These are phyloP conservation scores for Drosophila azteca DNA, from an alignment of 1,140 invertebrate species.

Conservation along the genomic window DNA sequence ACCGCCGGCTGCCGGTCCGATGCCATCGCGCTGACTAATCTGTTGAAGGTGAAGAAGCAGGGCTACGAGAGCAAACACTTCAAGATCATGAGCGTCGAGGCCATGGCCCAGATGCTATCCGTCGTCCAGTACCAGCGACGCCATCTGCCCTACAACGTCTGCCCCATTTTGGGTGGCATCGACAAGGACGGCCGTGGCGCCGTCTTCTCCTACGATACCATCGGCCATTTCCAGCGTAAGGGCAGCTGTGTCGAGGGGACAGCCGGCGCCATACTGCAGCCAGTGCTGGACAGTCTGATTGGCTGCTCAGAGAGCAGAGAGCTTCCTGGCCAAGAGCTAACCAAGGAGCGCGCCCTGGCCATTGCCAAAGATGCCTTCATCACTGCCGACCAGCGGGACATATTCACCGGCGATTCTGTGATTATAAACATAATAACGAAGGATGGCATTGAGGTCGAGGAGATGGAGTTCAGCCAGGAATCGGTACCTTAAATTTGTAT, in stretches of 20 bases:
- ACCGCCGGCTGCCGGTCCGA: conserved; percentile 98
- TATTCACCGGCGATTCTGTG: conserved; percentile 83
- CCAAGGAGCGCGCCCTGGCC: conserved; percentile 91
- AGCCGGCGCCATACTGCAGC: conserved; percentile 91
- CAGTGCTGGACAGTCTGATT: conserved; percentile 95
- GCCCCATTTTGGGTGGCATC: conserved; percentile 96
- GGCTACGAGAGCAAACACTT: conserved; percentile 89
- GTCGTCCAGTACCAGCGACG: conserved; percentile 98
- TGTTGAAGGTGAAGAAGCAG: conserved; percentile 94
- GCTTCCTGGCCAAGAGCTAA: conserved; percentile 88
- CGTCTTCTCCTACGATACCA: conserved; percentile 96
- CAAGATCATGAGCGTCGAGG: no score
- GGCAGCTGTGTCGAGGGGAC: conserved; percentile 93
- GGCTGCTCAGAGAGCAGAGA: conserved; percentile 82
- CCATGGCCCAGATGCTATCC: conserved; percentile 97
- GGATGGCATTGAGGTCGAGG: conserved; percentile 84
- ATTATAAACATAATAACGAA: conserved; percentile 45
- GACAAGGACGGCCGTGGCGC: conserved; percentile 95
- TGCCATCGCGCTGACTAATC: conserved; percentile 94
- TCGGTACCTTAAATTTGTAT: no score
- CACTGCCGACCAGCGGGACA: conserved; percentile 91
- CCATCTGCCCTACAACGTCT: conserved; percentile 99
- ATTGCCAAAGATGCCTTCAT: conserved; percentile 98
- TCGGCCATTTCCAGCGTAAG: conserved; percentile 94
- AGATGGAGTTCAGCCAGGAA: conserved; percentile 83